Evolutionary conservation across 2,797 vertebrate species (phyloP).

Genomic region (Pipistrellus pygmaeus): DNA sequence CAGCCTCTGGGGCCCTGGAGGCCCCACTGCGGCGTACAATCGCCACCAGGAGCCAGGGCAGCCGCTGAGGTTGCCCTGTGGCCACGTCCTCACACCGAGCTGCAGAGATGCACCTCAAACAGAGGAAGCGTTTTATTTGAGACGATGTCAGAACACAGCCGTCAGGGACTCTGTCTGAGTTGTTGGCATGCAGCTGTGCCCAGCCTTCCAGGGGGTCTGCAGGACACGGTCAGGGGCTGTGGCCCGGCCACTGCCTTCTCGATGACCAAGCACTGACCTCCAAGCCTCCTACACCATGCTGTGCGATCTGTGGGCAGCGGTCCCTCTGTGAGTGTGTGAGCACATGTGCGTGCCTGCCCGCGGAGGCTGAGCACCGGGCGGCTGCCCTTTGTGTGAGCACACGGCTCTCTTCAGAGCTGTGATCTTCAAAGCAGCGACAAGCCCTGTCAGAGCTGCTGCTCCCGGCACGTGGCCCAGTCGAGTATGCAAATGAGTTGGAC

Average conservation of each 20-base stretch:
- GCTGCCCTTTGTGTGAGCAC: constrained; percentile 70
- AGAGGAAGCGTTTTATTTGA: not conserved
- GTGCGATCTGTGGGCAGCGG: not conserved
- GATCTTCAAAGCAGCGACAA: constrained; percentile 82
- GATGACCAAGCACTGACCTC: not conserved
- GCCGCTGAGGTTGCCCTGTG: accelerated
- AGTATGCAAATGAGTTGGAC: constrained; percentile 85
- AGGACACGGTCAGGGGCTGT: not conserved
- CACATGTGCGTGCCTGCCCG: not conserved
- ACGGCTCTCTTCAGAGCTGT: constrained; percentile 81
- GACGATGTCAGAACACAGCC: not conserved
- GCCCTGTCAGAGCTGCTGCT: constrained; percentile 77
- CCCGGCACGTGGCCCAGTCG: constrained; percentile 83
- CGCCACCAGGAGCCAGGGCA: not conserved
- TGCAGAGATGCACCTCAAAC: not conserved
- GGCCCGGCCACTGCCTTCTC: not conserved
- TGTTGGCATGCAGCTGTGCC: not conserved
- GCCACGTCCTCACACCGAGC: not conserved
- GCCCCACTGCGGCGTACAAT: accelerated
- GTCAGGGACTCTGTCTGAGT: no score
- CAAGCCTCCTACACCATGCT: not conserved
- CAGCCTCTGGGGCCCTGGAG: not conserved
- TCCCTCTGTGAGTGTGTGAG: accelerated
- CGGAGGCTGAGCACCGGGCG: not conserved
- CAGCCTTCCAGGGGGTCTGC: not conserved